Evolutionary conservation across 2,797 vertebrate genomes (phyloP), one percentile per base, ranked within the genome.

Genomic region (Oreonectes daqikongensis): DNA sequence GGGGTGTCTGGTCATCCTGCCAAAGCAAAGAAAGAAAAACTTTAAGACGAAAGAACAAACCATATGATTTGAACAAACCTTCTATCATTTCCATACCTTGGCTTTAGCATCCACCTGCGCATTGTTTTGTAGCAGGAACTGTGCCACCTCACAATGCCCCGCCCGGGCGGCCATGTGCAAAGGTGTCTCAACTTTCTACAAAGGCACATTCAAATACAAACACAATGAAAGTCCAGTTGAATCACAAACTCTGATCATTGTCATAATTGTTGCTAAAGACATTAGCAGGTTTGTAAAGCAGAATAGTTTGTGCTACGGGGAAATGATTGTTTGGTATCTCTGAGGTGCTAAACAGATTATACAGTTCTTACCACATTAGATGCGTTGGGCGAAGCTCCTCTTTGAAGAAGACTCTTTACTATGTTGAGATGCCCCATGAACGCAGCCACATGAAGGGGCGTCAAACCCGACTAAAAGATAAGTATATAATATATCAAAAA

Each of bases 391-490:
- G 97, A 98, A 0, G 97, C 97, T 55, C 95, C 97, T 81, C 94
- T 93, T 84, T 96, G 95, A 68, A 99, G 89, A 24, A 99, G 89
- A 84, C 91, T 96, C 89, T 96, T 98, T 81, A 97, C 96, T 0
- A 99, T 96, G 84, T 95, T 93, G 52, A 99, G 90, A 83, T 99
- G 96, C 11, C 97, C 97, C 97, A 99, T 98, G 88, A 98, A 99
- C 55, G 97, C 90, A 32, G 97, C 96, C 86, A 99, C 97, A 0
- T 99, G 97, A 78, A 99, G 94, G 20, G 97, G 97, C 0, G 97
- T 99, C 86, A 99, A 89, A 83, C 97, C 97, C 0, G 97, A 99
- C 97, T 99, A 84, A 22, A 84, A 79, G 28, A 81, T 2, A 81
- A 55, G 42, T 82, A 85, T 17, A 75, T 9, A n/a, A 32, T n/a